These are phyloP conservation scores for Arrhamphus sclerolepis DNA, from an alignment of 2,797 vertebrate species.

Conservation along the genomic window DNA sequence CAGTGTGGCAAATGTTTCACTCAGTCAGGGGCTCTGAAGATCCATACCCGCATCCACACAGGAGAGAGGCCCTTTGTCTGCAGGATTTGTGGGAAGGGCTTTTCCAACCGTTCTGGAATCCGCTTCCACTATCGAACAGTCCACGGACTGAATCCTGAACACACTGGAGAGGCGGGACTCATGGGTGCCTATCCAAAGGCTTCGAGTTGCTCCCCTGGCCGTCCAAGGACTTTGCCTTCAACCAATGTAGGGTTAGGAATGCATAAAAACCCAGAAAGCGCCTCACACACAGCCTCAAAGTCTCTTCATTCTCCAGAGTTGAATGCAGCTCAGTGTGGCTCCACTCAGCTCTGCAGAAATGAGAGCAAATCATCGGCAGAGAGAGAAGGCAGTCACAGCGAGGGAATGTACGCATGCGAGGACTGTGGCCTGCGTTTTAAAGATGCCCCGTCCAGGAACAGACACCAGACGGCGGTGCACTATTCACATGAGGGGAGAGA, in stretches of 20 bases:
- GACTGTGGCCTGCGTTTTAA: constrained; percentile 83
- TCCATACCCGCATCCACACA: constrained; percentile 83
- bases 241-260: constrained; percentile 2
- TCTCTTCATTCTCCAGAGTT: constrained; percentile 14
- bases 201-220: constrained; percentile 45
- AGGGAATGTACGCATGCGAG: constrained; percentile 75
- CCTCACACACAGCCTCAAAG: constrained; percentile 1
- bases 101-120: constrained; percentile 83
- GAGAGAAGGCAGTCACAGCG: constrained; percentile 24
- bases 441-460: constrained; percentile 81
- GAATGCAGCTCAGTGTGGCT: neutral
- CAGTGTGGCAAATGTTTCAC: constrained; percentile 85
- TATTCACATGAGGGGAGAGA: constrained; percentile 68
- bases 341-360: neutral
- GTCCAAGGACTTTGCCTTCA: constrained; percentile 51
- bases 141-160: constrained; percentile 73
- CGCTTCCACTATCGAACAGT: constrained; percentile 83
- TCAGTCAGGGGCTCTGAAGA: constrained; percentile 85
- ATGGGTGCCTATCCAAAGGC: constrained; percentile 27
- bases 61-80: constrained; percentile 84
- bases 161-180: constrained; percentile 34
- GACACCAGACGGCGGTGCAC: constrained; percentile 79
- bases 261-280: neutral
- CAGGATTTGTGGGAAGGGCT: constrained; percentile 80
- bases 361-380: constrained; percentile 37